These are phyloP conservation scores for Rhagoletis zephyria DNA, from an alignment of 1,140 invertebrate species.

Conservation along the genomic window DNA sequence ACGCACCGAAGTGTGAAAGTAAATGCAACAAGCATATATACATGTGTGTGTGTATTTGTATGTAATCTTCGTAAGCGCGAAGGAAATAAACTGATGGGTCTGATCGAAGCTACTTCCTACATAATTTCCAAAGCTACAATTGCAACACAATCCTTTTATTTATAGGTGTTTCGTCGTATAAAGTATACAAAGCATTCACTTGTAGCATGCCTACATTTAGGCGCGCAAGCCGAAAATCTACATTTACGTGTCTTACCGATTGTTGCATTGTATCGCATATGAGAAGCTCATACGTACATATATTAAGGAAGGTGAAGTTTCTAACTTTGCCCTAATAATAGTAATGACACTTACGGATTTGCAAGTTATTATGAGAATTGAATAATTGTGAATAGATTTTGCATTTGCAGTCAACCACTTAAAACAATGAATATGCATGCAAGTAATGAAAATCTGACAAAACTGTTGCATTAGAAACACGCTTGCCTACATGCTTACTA, in stretches of 20 bases:
- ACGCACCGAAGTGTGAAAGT: too few relatives aligned
- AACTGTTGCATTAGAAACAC: background rate
- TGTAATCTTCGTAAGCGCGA: too few relatives aligned
- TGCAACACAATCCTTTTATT: too few relatives aligned
- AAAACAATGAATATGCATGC: background rate
- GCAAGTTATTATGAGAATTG: background rate
- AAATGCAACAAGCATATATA: too few relatives aligned
- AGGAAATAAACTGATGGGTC: too few relatives aligned
- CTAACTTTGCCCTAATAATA: background rate
- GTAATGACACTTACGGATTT: background rate
- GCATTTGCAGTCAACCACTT: background rate
- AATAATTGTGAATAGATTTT: conserved; percentile 6
- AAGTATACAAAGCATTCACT: background rate
- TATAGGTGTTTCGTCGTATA: background rate
- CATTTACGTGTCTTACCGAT: too few relatives aligned
- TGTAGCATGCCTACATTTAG: too few relatives aligned
- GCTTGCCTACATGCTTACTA: background rate
- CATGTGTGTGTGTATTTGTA: too few relatives aligned
- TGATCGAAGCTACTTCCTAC: too few relatives aligned
- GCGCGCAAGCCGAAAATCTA: too few relatives aligned
- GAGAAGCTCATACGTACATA: background rate
- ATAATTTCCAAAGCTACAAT: too few relatives aligned
- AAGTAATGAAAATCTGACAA: background rate
- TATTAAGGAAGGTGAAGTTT: background rate
- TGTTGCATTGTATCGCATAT: background rate